phyloP scores from a whole-genome alignment of 1,140 invertebrate genomes.

The Drosophila kohkoa region DNA sequence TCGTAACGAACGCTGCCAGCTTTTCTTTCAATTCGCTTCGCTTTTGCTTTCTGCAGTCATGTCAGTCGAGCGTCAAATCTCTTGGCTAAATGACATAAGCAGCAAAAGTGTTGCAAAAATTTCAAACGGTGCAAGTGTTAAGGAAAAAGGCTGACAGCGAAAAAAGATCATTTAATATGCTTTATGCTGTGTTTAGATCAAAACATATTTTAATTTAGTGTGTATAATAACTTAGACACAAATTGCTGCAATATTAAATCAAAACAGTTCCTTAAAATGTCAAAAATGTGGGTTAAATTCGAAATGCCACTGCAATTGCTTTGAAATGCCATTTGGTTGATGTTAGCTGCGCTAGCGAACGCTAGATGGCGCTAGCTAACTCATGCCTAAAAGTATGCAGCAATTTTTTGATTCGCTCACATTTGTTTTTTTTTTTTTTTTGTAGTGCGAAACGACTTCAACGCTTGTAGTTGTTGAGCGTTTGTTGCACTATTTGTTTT shows the following conservation, averaged over 20 bases:
- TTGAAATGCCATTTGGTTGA: constrained; percentile 3
- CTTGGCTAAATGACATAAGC: constrained; percentile 62
- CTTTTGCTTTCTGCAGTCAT: constrained; percentile 21
- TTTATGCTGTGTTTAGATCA: not conserved
- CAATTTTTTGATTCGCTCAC: not conserved
- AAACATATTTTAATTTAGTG: not conserved
- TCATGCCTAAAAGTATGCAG: constrained; percentile 34
- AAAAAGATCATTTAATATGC: not conserved
- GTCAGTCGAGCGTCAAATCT: constrained; percentile 59
- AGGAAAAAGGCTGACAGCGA: not conserved
- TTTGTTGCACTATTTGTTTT: not conserved
- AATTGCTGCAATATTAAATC: not conserved
- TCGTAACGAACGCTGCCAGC: constrained; percentile 52
- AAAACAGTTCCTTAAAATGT: not conserved
- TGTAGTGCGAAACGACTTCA: not conserved
- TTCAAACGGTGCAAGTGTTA: constrained; percentile 52
- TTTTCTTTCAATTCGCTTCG: constrained; percentile 27
- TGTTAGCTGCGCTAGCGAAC: constrained; percentile 10
- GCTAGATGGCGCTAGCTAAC: constrained; percentile 21
- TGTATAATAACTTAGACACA: not conserved
- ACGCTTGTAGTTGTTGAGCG: no score
- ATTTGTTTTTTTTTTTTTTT: not conserved
- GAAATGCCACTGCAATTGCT: not conserved
- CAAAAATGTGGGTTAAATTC: not conserved
- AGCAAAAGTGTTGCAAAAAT: constrained; percentile 24